Conservation (phyloP, 1,140 invertebrate species). For the Panagrolaimus sp. region DNA sequence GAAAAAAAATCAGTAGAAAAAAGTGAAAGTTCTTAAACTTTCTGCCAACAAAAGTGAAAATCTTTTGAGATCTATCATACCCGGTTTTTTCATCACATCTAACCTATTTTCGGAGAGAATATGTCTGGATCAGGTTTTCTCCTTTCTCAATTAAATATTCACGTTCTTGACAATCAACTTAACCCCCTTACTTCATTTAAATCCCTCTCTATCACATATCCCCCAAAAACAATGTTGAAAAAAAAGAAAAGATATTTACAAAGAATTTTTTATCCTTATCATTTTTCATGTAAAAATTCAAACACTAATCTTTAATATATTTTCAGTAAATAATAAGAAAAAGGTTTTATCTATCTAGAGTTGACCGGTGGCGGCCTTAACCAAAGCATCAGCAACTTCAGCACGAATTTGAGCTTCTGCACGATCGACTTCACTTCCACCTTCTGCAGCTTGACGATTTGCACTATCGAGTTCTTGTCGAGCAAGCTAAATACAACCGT, state of each 20-base stretch:
- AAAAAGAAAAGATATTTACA: background rate
- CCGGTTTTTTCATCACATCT: too few relatives aligned
- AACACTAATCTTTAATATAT: constrained; percentile 5
- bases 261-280: constrained; percentile 8
- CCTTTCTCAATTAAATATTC: too few relatives aligned
- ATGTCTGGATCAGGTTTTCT: too few relatives aligned
- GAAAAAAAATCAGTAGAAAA: background rate
- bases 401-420: constrained; percentile 53
- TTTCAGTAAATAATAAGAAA: constrained; percentile 3
- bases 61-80: too few relatives aligned
- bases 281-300: constrained; percentile 1
- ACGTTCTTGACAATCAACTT: too few relatives aligned
- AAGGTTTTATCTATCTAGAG: background rate
- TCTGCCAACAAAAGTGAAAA: too few relatives aligned
- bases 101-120: too few relatives aligned
- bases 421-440: constrained; percentile 49
- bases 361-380: constrained; percentile 50
- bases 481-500: constrained; percentile 27
- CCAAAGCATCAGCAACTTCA: constrained; percentile 54
- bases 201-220: too few relatives aligned
- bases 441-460: constrained; percentile 37
- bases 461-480: constrained; percentile 42
- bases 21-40: too few relatives aligned
- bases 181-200: too few relatives aligned
- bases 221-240: too few relatives aligned